Evolutionary conservation across 37 sponge, comb jelly and placozoan genomes (phyloP).

Genomic region (Amphimedon queenslandica): DNA sequence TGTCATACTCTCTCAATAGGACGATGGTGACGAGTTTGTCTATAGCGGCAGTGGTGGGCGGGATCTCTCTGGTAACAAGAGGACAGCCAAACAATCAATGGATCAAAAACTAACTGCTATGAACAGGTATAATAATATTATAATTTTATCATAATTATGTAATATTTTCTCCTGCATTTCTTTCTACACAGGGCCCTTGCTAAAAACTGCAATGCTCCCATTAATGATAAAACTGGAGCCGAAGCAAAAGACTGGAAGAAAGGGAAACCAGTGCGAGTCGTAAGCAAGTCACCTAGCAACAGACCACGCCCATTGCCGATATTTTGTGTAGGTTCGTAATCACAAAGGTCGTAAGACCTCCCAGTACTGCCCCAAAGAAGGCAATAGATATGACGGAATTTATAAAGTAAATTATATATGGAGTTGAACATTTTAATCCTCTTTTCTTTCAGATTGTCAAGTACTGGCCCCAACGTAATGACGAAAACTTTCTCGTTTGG

Average conservation of each 20-base stretch:
- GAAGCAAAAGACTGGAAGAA: slow-evolving; percentile 74
- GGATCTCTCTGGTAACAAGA: slow-evolving; percentile 92
- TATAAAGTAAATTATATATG: slow-evolving; percentile 58
- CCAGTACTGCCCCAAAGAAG: slow-evolving; percentile 83
- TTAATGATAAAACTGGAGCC: slow-evolving; percentile 80
- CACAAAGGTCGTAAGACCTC: slow-evolving; percentile 79
- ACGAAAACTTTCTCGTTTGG: slow-evolving; percentile 82
- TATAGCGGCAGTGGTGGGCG: slow-evolving; percentile 94
- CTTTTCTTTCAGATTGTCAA: slow-evolving; percentile 55
- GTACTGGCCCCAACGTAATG: slow-evolving; percentile 89
- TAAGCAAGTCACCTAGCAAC: slow-evolving; percentile 14
- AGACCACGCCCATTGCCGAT: not conserved
- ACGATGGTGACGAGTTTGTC: slow-evolving; percentile 81
- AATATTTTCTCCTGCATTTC: not conserved
- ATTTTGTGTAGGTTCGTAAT: slow-evolving; percentile 58
- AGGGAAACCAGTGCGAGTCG: slow-evolving; percentile 88
- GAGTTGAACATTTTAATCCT: not conserved
- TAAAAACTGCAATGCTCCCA: slow-evolving; percentile 65
- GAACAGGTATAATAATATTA: slow-evolving; percentile 54
- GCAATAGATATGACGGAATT: slow-evolving; percentile 90
- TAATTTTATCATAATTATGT: not conserved
- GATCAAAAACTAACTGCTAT: slow-evolving; percentile 93
- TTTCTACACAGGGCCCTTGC: slow-evolving; percentile 65
- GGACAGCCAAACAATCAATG: slow-evolving; percentile 83
- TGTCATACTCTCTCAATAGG: slow-evolving; percentile 12